Percentiles rank a stretch among this genome's conserved stretches.
phyloP scores from a whole-genome alignment of 2,113 vertebrate species.

The Nansenia antarctica region DNA sequence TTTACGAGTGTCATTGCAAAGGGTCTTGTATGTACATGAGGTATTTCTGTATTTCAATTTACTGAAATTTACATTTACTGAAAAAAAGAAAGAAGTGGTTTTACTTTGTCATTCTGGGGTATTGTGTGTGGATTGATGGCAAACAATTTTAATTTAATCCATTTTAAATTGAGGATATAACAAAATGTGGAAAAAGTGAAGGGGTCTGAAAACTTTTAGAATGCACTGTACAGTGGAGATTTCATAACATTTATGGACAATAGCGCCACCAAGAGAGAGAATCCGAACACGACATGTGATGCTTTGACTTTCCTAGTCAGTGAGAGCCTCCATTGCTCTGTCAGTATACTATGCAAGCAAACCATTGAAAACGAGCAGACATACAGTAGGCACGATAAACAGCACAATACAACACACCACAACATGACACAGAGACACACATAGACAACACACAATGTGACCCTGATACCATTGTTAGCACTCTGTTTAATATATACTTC shows the following conservation, averaged over 20 bases:
- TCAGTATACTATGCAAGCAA: not conserved
- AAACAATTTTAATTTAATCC: too few relatives aligned
- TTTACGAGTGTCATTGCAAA: too few relatives aligned
- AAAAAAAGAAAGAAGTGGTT: too few relatives aligned
- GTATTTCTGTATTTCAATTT: too few relatives aligned
- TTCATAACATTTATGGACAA: not conserved
- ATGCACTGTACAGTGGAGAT: not conserved
- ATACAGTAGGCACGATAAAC: not conserved
- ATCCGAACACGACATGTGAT: not conserved
- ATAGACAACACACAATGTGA: not conserved
- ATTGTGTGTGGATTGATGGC: too few relatives aligned
- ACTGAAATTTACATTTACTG: too few relatives aligned
- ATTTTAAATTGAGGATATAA: too few relatives aligned
- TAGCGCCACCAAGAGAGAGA: not conserved
- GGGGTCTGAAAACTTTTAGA: too few relatives aligned
- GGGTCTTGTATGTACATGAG: too few relatives aligned
- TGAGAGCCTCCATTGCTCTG: not conserved
- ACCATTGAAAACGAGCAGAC: not conserved
- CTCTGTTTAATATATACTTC: constrained; percentile 51
- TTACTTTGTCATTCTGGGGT: too few relatives aligned
- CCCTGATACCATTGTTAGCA: not conserved
- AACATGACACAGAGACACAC: not conserved
- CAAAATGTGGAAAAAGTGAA: too few relatives aligned
- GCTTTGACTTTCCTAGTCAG: not conserved
- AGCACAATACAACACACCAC: not conserved